Evolutionary conservation across 2,113 vertebrate species (phyloP).

Genomic region (Brachypodius melanocephalos): DNA sequence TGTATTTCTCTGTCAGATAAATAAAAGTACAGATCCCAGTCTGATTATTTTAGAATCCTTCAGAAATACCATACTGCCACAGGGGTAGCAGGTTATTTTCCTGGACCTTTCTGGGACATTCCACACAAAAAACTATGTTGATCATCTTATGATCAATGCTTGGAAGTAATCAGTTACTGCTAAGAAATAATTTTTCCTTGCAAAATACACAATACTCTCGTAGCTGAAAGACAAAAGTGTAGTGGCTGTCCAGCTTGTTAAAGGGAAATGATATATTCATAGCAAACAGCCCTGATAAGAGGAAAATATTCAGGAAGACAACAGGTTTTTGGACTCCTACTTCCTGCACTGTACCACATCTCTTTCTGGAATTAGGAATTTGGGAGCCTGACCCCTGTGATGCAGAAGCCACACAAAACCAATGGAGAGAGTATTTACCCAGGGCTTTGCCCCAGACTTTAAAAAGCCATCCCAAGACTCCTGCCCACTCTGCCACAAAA

Average conservation of each 20-base stretch:
- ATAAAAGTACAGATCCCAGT: background rate
- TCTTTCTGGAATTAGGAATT: background rate
- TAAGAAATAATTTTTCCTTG: background rate
- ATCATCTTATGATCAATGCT: background rate
- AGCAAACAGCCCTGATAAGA: background rate
- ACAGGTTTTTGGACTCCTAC: background rate
- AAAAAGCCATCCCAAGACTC: background rate
- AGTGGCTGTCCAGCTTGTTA: background rate
- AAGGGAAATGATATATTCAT: accelerated
- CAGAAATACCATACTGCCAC: background rate
- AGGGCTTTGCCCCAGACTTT: background rate
- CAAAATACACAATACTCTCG: background rate
- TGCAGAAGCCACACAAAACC: background rate
- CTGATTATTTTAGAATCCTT: background rate
- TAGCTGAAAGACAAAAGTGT: background rate
- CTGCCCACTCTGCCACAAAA: background rate
- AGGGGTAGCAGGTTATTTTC: background rate
- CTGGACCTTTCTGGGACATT: background rate
- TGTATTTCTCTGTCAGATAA: background rate
- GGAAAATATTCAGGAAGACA: background rate
- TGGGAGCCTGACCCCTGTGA: background rate
- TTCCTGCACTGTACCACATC: background rate
- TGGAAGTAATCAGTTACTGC: background rate
- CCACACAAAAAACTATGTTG: background rate
- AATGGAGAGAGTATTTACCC: background rate